phyloP scores from a whole-genome alignment of 2,797 vertebrate genomes.

The Acanthurus tractus region DNA sequence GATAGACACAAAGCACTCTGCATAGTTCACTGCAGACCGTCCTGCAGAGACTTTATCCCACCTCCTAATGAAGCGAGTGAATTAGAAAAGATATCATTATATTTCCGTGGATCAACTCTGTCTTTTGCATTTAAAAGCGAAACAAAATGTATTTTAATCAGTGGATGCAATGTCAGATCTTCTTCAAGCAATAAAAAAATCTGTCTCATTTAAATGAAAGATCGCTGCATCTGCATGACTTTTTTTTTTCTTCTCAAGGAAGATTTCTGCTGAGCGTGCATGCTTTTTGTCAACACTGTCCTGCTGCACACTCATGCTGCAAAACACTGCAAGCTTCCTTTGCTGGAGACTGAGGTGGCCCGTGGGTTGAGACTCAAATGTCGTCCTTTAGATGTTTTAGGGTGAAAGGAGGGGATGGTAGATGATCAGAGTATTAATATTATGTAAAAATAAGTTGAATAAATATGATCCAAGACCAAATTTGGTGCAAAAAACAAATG shows the following conservation, averaged over 20 bases:
- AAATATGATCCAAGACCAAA: no score
- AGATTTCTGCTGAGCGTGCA: conserved; percentile 51
- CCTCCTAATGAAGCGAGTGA: background rate
- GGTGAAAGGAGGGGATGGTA: no score
- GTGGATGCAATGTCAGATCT: background rate
- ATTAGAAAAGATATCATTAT: background rate
- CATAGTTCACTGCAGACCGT: background rate
- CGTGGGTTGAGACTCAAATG: conserved; percentile 6
- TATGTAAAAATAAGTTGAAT: no score
- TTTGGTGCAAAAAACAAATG: no score
- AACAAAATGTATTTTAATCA: background rate
- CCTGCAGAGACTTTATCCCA: conserved; percentile 14
- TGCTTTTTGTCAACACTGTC: conserved; percentile 27
- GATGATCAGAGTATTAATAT: no score
- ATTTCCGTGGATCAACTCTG: background rate
- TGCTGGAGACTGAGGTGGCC: background rate
- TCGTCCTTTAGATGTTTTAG: background rate
- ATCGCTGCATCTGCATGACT: conserved; percentile 35
- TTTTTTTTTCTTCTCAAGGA: background rate
- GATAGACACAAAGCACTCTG: conserved; percentile 14
- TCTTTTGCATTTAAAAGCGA: background rate
- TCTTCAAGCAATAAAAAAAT: background rate
- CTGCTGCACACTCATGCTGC: background rate
- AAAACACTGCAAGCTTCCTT: conserved; percentile 24
- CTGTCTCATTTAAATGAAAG: conserved; percentile 28